Conservation (phyloP, 2,888 invertebrate genomes). For the Chorisops tibialis region DNA sequence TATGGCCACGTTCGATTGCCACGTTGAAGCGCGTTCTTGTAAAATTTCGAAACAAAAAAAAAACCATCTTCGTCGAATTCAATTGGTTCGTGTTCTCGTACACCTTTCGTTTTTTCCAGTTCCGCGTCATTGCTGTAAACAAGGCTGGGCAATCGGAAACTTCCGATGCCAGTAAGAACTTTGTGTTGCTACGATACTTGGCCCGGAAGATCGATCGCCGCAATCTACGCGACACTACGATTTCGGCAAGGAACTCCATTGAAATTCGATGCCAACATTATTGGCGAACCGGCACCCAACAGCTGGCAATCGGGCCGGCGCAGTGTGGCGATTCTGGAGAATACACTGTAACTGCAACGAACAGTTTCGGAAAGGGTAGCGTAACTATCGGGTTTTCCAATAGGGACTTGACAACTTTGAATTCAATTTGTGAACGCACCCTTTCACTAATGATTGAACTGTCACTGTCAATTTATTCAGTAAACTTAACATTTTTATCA, state of each 20-base stretch:
- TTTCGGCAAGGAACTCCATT: constrained; percentile 88
- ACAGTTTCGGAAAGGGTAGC: constrained; percentile 81
- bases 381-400: too few relatives aligned
- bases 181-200: constrained; percentile 78
- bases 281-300: constrained; percentile 92
- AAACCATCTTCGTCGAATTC: too few relatives aligned
- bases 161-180: constrained; percentile 81
- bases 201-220: constrained; percentile 95
- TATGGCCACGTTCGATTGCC: too few relatives aligned
- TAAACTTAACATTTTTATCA: too few relatives aligned
- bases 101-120: too few relatives aligned
- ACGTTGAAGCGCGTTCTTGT: too few relatives aligned
- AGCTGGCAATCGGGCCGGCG: constrained; percentile 77
- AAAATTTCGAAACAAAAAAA: too few relatives aligned
- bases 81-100: too few relatives aligned
- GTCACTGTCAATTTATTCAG: too few relatives aligned
- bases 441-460: too few relatives aligned
- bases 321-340: constrained; percentile 80
- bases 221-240: constrained; percentile 81
- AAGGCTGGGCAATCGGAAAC: constrained; percentile 93
- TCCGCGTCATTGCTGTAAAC: constrained; percentile 92
- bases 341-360: constrained; percentile 80
- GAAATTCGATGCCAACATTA: constrained; percentile 89
- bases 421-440: too few relatives aligned
- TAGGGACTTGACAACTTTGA: too few relatives aligned